Conservation (phyloP, 2,888 invertebrate genomes). For the Netelia melanura region DNA sequence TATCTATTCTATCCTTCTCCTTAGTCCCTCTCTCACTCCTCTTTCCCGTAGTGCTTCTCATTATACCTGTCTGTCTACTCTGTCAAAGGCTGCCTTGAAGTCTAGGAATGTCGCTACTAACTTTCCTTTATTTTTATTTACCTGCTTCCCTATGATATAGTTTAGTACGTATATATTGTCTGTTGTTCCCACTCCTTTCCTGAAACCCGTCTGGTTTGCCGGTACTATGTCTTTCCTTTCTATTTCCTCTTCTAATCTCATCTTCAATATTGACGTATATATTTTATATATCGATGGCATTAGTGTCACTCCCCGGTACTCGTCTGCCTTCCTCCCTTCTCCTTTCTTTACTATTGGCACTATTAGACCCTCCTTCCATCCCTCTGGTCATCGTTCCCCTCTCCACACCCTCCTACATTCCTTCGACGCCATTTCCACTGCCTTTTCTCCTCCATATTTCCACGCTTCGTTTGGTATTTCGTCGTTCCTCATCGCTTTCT, state of each 20-base stretch:
- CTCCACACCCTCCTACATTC: too few relatives aligned
- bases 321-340: too few relatives aligned
- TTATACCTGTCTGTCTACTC: constrained; percentile 20
- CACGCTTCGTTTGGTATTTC: too few relatives aligned
- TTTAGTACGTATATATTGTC: constrained; percentile 63
- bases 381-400: too few relatives aligned
- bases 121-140: constrained; percentile 38
- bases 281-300: constrained; percentile 66
- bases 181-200: constrained; percentile 61
- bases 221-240: constrained; percentile 42
- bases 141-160: constrained; percentile 24
- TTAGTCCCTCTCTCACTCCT: constrained; percentile 29
- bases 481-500: too few relatives aligned
- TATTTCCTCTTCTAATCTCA: constrained; percentile 59
- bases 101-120: constrained; percentile 30
- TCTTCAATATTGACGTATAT: constrained; percentile 62
- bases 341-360: too few relatives aligned
- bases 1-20: constrained; percentile 45
- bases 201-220: constrained; percentile 67
- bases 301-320: constrained; percentile 63
- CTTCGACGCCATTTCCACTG: too few relatives aligned
- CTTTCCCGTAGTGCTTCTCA: constrained; percentile 23
- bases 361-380: too few relatives aligned
- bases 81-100: constrained; percentile 42
- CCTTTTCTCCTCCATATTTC: too few relatives aligned